Evolutionary conservation across 2,888 invertebrate genomes (phyloP).

Genomic region (Lasioglossum oenotherae): DNA sequence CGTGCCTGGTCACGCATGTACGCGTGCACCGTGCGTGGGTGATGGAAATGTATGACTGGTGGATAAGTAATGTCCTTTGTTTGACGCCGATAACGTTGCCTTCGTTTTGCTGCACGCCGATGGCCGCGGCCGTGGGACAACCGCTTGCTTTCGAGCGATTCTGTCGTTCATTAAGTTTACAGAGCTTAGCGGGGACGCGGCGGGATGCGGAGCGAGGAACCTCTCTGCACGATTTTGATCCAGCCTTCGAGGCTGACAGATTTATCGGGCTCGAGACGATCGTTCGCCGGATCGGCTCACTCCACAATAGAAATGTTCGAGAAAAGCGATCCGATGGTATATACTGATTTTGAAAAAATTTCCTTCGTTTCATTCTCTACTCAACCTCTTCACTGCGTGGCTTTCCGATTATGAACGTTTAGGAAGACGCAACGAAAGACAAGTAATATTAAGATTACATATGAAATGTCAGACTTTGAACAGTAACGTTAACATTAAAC

Average conservation of each 20-base stretch:
- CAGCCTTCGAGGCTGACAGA: background rate
- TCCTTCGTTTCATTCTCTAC: too few species aligned
- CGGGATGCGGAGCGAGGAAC: background rate
- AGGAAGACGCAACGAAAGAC: too few species aligned
- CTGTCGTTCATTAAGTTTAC: conserved; percentile 49
- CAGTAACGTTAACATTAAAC: too few species aligned
- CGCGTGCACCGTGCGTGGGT: conserved; percentile 58
- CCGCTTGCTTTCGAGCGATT: conserved; percentile 33
- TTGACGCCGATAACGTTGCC: conserved; percentile 44
- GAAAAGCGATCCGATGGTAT: too few species aligned
- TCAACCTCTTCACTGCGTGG: too few species aligned
- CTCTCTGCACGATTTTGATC: conserved; percentile 2
- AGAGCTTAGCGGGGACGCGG: conserved; percentile 17
- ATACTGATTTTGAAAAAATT: too few species aligned
- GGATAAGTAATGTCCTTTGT: conserved; percentile 68
- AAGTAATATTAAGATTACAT: too few species aligned
- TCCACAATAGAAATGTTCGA: too few species aligned
- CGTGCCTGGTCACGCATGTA: conserved; percentile 62
- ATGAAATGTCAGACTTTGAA: too few species aligned
- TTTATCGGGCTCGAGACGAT: background rate
- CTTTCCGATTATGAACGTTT: too few species aligned
- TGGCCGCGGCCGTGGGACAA: conserved; percentile 10
- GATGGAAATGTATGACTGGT: conserved; percentile 63
- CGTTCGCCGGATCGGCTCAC: background rate
- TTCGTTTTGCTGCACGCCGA: conserved; percentile 19